Evolutionary conservation across 2,888 invertebrate genomes (phyloP), one percentile per base, ranked within the genome.

Genomic region (Andrena fulva): DNA sequence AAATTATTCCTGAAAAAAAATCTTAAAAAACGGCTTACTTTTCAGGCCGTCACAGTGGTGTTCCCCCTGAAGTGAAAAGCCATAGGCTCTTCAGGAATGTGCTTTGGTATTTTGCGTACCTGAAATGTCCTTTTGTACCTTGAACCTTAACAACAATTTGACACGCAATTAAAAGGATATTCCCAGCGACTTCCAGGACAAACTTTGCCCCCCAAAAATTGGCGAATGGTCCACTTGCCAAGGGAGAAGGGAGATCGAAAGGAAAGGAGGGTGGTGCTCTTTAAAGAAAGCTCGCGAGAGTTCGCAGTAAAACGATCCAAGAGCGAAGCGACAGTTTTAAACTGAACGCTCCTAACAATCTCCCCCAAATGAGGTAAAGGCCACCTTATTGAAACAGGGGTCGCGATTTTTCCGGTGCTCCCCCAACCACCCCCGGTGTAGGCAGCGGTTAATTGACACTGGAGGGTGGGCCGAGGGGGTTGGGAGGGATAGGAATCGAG

Each of bases 331-430:
- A 93, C 92, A 92, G 92, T 93, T 92, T 93, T 92, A 93, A 93
- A 93, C 91, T 91, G 91, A 89, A 88, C 91, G 91, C 80, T 91
- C 86, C 92, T 92, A 93, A 93, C 93, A 93, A 94, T 93, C 93
- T 93, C 90, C 92, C 92, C 92, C 90, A 93, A 94, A 93, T 93
- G 93, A 94, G 93, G 93, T 93, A 94, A 94, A 93, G 93, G 93
- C 93, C 91, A 92, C 93, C 93, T 94, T 94, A 94, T 94, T 94
- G 94, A 93, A 93, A 93, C 92, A 92, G 93, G 93, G 94, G 93
- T 93, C 88, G 93, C 93, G 93, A 93, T 94, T 94, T 94, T 94
- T 93, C 92, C 92, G 90, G 91, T 85, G 78, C 78, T 69, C 33
- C 73, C 81, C 83, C 82, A 78, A 80, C 80, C 73, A 42, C 42